phyloP scores from a whole-genome alignment of 1,140 invertebrate genomes.

The Cherax destructor region DNA sequence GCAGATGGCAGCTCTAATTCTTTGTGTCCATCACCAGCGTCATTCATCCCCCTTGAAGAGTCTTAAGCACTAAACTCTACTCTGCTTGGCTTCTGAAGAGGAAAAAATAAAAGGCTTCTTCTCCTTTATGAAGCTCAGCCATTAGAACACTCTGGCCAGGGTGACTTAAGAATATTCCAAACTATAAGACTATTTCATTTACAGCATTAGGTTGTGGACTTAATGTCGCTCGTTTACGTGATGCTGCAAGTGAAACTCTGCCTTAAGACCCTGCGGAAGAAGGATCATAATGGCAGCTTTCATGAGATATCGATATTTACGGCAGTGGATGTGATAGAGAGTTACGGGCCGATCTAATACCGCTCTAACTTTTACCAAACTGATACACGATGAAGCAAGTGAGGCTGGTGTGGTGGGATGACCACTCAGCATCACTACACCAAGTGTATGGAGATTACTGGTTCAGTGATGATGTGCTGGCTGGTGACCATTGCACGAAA shows the following conservation, averaged over 20 bases:
- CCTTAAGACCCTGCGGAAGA: neutral
- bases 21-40: too few relatives aligned
- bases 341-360: neutral
- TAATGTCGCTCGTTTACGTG: neutral
- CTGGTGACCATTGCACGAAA: too few relatives aligned
- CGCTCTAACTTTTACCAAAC: neutral
- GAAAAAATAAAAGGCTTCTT: too few relatives aligned
- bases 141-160: neutral
- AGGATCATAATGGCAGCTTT: neutral
- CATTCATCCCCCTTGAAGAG: too few relatives aligned
- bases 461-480: neutral
- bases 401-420: too few relatives aligned
- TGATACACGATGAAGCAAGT: neutral
- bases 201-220: neutral
- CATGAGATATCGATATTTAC: neutral
- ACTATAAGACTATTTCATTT: conserved; percentile 5
- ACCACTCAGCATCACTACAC: too few relatives aligned
- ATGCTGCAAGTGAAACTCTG: neutral
- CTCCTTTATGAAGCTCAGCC: neutral
- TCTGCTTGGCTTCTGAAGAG: too few relatives aligned
- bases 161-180: neutral
- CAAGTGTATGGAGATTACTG: too few relatives aligned
- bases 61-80: too few relatives aligned
- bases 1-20: too few relatives aligned
- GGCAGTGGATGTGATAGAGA: neutral